phyloP scores from a whole-genome alignment of 2,113 vertebrate species.

The Campylomormyrus tamandua region DNA sequence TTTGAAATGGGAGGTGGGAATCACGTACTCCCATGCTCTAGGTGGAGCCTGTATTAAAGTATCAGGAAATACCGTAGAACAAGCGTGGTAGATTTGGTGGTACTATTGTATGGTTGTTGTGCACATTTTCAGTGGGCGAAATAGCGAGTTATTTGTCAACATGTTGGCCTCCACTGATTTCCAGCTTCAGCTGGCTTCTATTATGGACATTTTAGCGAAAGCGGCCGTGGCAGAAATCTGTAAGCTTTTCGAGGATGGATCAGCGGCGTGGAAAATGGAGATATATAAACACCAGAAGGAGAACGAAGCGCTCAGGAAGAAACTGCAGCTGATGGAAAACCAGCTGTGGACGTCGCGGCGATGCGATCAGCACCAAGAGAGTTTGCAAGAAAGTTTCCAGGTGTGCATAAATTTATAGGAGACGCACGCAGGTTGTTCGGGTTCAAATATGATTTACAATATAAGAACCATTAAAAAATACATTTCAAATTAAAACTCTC shows the following conservation, averaged over 20 bases:
- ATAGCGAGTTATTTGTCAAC: not conserved
- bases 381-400: not conserved
- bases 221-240: not conserved
- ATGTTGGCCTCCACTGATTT: not conserved
- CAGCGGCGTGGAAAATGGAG: too few relatives aligned
- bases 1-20: not conserved
- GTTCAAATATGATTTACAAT: not conserved
- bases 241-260: not conserved
- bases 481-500: not conserved
- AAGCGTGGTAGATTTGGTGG: not conserved
- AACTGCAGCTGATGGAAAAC: constrained; percentile 55
- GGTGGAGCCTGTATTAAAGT: not conserved
- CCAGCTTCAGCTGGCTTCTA: not conserved
- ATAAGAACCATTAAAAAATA: not conserved
- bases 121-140: not conserved
- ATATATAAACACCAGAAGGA: too few relatives aligned
- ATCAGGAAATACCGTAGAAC: not conserved
- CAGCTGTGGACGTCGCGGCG: constrained; percentile 28
- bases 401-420: not conserved
- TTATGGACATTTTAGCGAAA: not conserved
- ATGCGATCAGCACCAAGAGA: not conserved
- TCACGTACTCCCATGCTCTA: not conserved
- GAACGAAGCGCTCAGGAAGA: constrained; percentile 28
- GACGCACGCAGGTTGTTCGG: not conserved
- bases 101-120: not conserved